Evolutionary conservation across 1,140 invertebrate genomes (phyloP), one percentile per base, ranked within the genome.

Genomic region (Bombus superbus): DNA sequence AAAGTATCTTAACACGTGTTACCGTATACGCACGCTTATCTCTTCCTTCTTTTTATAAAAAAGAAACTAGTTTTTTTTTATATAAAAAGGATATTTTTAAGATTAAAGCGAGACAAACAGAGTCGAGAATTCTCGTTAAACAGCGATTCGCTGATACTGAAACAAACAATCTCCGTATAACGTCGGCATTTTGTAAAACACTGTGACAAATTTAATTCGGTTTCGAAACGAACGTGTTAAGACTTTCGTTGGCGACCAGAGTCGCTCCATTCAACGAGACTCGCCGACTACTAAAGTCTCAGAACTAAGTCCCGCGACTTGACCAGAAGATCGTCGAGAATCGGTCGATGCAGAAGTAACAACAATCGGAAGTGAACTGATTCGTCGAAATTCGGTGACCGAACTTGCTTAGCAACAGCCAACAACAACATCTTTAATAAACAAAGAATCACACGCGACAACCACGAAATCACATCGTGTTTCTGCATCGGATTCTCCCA

Each of bases 311-410:
- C 22, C 64, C 32, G 53, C n/a, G 57, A 53, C 25, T n/a, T 32
- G 53, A 38, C 4, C 28, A 2, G 9, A 40, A 32, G 53, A 42
- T 38, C 15, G n/a, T 25, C 66, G 64, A 40, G 42, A 83, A 75
- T 88, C 78, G 84, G 15, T 87, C 72, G 78, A 88, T 88, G 86
- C 82, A 89, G 73, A 88, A 62, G 5, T 47, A 28, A 28, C 28
- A 11, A 22, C 47, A 42, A 75, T 10, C 35, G 53, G 25, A 13
- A 35, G 35, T 25, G 32, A 35, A 32, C 32, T 3, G 1, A 1
- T 1, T 6, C 0, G n/a, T 6, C 5, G n/a, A 15, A 18, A 5
- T 6, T 22, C 6, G 32, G 66, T 38, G 4, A 11, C 11, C 32
- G n/a, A n/a, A 15, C 57, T 59, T 62, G 3, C n/a, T 62, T n/a